A percentile compares a stretch with the other conserved stretches of the same genome.
These are phyloP conservation scores for Argya squamiceps DNA, from an alignment of 2,797 vertebrate genomes.

Conservation along the genomic window DNA sequence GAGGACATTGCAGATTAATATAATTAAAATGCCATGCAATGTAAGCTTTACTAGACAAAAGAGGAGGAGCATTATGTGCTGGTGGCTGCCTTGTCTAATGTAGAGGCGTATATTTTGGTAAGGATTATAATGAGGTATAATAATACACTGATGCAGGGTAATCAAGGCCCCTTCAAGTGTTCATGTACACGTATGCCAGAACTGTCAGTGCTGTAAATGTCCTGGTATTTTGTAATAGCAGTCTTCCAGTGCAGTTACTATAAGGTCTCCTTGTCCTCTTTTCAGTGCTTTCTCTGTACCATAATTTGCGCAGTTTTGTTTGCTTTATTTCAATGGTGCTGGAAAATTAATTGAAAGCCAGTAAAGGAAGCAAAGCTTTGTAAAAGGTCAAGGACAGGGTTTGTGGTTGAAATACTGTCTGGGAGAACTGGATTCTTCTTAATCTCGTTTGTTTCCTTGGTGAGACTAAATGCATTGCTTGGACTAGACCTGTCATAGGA, in stretches of 20 bases:
- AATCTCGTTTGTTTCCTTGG: background rate
- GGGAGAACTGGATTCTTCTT: background rate
- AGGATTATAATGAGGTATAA: background rate
- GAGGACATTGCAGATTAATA: background rate
- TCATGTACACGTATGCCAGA: accelerated
- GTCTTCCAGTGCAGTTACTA: background rate
- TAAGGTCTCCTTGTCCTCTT: background rate
- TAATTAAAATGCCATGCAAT: background rate
- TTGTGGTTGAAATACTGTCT: background rate
- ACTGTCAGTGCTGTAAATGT: background rate
- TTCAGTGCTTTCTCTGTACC: background rate
- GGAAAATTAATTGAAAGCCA: background rate
- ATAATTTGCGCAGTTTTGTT: background rate
- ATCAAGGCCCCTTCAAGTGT: background rate
- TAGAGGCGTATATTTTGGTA: background rate
- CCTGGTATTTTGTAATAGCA: background rate
- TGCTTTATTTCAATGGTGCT: background rate
- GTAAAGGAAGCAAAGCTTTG: background rate
- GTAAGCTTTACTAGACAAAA: background rate
- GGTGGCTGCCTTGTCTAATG: background rate
- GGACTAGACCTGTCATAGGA: background rate
- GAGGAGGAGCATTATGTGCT: background rate
- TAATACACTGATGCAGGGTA: background rate
- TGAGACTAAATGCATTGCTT: background rate
- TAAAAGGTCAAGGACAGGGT: background rate